A percentile compares a stretch with the other conserved stretches of the same genome.
Conservation (phyloP, 2,888 invertebrate species). For the Drosophila colorata region DNA sequence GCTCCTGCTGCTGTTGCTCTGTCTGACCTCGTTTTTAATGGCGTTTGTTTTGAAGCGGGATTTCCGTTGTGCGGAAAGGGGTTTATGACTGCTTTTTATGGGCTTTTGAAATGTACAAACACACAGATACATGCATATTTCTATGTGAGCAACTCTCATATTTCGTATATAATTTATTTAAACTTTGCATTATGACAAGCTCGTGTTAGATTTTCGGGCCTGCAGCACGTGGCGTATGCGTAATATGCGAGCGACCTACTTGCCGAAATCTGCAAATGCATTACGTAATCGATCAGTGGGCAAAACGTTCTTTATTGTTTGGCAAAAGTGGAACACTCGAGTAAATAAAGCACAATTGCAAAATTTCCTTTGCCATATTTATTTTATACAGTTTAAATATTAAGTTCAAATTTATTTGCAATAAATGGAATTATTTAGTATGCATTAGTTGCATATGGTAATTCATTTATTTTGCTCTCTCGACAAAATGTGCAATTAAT, state of each 20-base stretch:
- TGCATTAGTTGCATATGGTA: constrained; percentile 5
- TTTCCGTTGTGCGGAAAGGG: constrained; percentile 80
- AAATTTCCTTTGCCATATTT: not conserved
- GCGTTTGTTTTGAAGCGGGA: constrained; percentile 81
- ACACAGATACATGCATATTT: constrained; percentile 23
- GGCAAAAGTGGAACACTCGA: constrained; percentile 26
- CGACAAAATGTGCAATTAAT: not conserved
- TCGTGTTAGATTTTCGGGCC: constrained; percentile 52
- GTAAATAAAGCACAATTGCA: constrained; percentile 36
- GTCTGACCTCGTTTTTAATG: constrained; percentile 80
- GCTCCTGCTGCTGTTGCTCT: constrained; percentile 35
- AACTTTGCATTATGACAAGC: constrained; percentile 72
- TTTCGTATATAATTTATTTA: constrained; percentile 72
- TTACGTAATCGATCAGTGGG: constrained; percentile 43
- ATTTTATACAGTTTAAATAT: constrained; percentile 7
- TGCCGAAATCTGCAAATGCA: constrained; percentile 67
- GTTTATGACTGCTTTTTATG: constrained; percentile 79
- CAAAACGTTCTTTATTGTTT: constrained; percentile 1
- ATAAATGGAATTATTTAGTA: constrained; percentile 28
- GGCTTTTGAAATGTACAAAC: constrained; percentile 53
- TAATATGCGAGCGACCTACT: constrained; percentile 56
- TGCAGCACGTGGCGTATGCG: constrained; percentile 72
- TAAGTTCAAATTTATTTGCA: not conserved
- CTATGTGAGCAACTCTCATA: constrained; percentile 28
- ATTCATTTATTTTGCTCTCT: constrained; percentile 14